Evolutionary conservation across 1,140 invertebrate species (phyloP), one percentile per base, ranked within the genome.

Genomic region (Palaemon carinicauda): DNA sequence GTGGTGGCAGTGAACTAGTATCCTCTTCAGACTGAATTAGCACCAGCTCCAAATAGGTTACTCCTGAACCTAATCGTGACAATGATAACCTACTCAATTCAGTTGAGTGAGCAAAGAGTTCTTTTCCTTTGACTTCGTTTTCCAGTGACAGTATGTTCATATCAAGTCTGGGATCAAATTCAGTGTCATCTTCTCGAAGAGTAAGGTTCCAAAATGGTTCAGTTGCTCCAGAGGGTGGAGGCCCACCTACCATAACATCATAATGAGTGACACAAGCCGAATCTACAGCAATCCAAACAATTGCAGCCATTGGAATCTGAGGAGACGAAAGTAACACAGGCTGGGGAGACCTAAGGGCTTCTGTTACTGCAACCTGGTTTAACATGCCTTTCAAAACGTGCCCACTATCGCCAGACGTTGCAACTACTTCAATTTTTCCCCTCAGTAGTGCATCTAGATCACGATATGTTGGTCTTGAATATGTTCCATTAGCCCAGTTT

Each of bases 241-340:
- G 54, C 12, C 91, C 90, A 9, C 90, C 80, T 14, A 93, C 80
- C 73, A 90, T 92, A 27, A 97, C 93, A 91, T 97, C 96, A 90
- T 97, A 98, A 90, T 97, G 95, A 1, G 97, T 91, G 88, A 94
- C 94, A 91, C 96, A 98, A 54, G 96, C 94, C 1, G 93, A 93
- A 90, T 97, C 96, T 5, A 98, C 94, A 1, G 94, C 94, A 53
- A 96, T 91, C 96, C 96, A 98, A 17, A 95, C 94, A 50, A 97
- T 92, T 21, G 95, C 96, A n/a, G 95, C 94, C 3, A 94, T 91
- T 3, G 93, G 80, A 2, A 83, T 73, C 92, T 0, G 92, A 92
- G 17, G 91, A 89, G 0, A 92, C 91, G 77, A 93, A 4, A 96
- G 90, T 3, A 96, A 90, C 7, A 94, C 92, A 0, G 96, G 95